Evolutionary conservation across 2,113 vertebrate genomes (phyloP).

Genomic region (Pampusana beccarii): DNA sequence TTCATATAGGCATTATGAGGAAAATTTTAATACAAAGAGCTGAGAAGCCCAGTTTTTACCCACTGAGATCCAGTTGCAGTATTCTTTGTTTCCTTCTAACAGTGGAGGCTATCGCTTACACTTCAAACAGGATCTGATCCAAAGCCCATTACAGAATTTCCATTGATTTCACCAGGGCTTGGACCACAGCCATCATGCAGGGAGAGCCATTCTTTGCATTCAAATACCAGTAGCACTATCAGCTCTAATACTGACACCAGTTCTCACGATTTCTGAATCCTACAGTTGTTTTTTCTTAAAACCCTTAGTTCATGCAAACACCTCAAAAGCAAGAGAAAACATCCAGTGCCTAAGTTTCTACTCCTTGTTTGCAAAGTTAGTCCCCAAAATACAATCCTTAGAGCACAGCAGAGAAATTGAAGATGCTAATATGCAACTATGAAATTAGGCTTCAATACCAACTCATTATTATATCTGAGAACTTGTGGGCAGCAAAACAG

Average conservation of each 20-base stretch:
- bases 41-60: neutral
- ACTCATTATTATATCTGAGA: neutral
- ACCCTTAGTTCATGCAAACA: neutral
- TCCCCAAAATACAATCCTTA: neutral
- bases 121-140: constrained; percentile 45
- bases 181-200: neutral
- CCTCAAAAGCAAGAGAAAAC: neutral
- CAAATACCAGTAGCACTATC: neutral
- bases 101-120: neutral
- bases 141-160: constrained; percentile 54
- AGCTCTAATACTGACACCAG: neutral
- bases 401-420: neutral
- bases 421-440: neutral
- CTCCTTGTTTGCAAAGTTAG: neutral
- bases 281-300: neutral
- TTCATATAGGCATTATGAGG: neutral
- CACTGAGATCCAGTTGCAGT: neutral
- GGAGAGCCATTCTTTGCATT: neutral
- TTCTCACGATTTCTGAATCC: neutral
- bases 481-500: neutral
- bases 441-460: neutral
- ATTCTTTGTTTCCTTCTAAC: neutral
- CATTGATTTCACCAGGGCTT: constrained; percentile 33
- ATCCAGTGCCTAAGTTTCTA: neutral
- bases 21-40: neutral